phyloP scores from a whole-genome alignment of 2,113 vertebrate species.

The Polypterus bichir region DNA sequence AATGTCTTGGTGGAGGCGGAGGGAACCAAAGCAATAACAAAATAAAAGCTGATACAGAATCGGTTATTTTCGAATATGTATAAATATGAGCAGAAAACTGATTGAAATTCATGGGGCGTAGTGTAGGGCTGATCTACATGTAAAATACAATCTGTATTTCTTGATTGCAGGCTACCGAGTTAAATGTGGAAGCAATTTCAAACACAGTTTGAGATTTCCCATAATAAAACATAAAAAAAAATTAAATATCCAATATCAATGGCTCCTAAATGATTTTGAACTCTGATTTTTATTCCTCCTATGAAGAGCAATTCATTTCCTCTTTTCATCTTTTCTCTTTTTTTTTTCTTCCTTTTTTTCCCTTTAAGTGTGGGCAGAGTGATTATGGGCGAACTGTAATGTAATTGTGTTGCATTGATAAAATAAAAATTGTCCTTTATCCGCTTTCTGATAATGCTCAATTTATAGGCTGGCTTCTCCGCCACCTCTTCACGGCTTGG shows the following conservation, averaged over 20 bases:
- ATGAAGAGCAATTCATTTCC: slow-evolving; percentile 85
- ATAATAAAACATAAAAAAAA: slow-evolving; percentile 75
- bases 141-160: slow-evolving; percentile 75
- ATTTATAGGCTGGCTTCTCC: slow-evolving; percentile 91
- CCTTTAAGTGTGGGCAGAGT: slow-evolving; percentile 86
- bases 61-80: background rate
- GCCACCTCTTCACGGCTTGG: slow-evolving; percentile 87
- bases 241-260: slow-evolving; percentile 86
- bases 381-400: slow-evolving; percentile 97
- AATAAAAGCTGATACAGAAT: background rate
- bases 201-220: slow-evolving; percentile 85
- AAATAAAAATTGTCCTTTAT: slow-evolving; percentile 99
- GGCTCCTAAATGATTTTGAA: slow-evolving; percentile 86
- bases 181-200: slow-evolving; percentile 97
- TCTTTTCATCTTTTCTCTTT: slow-evolving; percentile 45
- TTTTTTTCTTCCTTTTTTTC: slow-evolving; percentile 7
- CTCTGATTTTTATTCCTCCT: slow-evolving; percentile 78
- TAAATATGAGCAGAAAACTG: slow-evolving; percentile 30
- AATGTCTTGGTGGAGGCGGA: background rate
- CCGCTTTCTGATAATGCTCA: slow-evolving; percentile 98
- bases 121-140: slow-evolving; percentile 68
- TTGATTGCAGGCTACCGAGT: slow-evolving; percentile 95
- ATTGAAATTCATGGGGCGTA: slow-evolving; percentile 53
- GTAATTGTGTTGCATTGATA: slow-evolving; percentile 99
- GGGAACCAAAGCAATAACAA: background rate